These are phyloP conservation scores for Diloba caeruleocephala DNA, from an alignment of 2,888 invertebrate species.

Conservation along the genomic window DNA sequence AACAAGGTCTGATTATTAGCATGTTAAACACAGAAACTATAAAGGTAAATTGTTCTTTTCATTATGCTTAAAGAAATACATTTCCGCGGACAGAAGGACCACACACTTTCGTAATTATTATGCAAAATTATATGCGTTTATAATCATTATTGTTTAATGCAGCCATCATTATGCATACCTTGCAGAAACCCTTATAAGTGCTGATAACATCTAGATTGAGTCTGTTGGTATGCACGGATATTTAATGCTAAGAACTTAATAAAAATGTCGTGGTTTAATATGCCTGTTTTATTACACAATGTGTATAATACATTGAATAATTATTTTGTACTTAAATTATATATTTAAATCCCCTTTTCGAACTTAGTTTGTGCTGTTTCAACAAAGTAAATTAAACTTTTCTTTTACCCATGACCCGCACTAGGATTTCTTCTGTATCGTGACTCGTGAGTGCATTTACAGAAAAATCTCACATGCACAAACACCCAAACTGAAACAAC, in stretches of 20 bases:
- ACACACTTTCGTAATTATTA: constrained; percentile 42
- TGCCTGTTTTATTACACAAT: constrained; percentile 17
- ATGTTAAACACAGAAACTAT: too few relatives aligned
- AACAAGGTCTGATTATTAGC: too few relatives aligned
- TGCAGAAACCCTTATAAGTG: constrained; percentile 20
- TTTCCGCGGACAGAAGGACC: constrained; percentile 40
- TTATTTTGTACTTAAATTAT: too few relatives aligned
- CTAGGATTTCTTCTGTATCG: too few relatives aligned
- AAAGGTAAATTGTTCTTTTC: too few relatives aligned
- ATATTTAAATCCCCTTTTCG: too few relatives aligned
- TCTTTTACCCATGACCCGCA: too few relatives aligned
- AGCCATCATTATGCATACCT: constrained; percentile 25
- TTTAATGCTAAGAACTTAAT: constrained; percentile 20
- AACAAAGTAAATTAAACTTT: too few relatives aligned
- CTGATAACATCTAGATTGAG: constrained; percentile 41
- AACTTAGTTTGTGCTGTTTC: too few relatives aligned
- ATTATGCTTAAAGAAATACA: neutral
- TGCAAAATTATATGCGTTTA: constrained; percentile 36
- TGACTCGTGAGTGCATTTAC: too few relatives aligned
- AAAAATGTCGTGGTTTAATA: constrained; percentile 25
- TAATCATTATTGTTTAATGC: constrained; percentile 38
- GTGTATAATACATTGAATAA: constrained; percentile 10
- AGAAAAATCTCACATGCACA: too few relatives aligned
- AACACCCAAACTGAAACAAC: too few relatives aligned
- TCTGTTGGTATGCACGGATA: constrained; percentile 10